Percentiles rank a stretch among this genome's conserved stretches.
Evolutionary conservation across 2,888 invertebrate genomes (phyloP).

Genomic region (Pteria penguin): DNA sequence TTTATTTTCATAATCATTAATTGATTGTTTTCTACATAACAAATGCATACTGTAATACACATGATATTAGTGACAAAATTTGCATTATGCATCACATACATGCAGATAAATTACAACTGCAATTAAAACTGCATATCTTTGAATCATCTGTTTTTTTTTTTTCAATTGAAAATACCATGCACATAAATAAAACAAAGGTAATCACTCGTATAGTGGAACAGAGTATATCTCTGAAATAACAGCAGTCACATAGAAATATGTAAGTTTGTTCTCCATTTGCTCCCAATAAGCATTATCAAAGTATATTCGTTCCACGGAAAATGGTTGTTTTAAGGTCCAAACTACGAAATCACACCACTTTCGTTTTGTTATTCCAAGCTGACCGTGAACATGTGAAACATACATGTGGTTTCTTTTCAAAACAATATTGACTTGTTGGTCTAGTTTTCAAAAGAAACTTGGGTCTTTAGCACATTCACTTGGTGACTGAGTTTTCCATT

Average conservation of each 20-base stretch:
- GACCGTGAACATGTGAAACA: conserved; percentile 7
- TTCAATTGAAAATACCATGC: too few relatives aligned
- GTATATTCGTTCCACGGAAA: background rate
- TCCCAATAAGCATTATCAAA: background rate
- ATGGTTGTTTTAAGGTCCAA: background rate
- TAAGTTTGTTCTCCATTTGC: background rate
- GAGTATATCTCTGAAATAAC: background rate
- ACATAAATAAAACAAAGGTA: too few relatives aligned
- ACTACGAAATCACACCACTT: conserved; percentile 3
- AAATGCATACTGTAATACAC: too few relatives aligned
- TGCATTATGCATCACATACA: too few relatives aligned
- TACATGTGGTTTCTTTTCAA: conserved; percentile 8
- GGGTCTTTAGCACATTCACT: background rate
- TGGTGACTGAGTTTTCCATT: background rate
- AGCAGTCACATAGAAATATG: background rate
- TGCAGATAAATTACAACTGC: too few relatives aligned
- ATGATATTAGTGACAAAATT: too few relatives aligned
- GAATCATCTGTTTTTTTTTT: too few relatives aligned
- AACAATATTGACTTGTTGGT: background rate
- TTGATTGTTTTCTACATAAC: too few relatives aligned
- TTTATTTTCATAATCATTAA: too few relatives aligned
- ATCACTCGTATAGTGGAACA: too few relatives aligned
- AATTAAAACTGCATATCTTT: too few relatives aligned
- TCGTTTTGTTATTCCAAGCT: background rate
- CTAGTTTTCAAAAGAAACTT: conserved; percentile 2